These are phyloP conservation scores for Orthosia cruda DNA, from an alignment of 2,888 invertebrate genomes.

Conservation along the genomic window DNA sequence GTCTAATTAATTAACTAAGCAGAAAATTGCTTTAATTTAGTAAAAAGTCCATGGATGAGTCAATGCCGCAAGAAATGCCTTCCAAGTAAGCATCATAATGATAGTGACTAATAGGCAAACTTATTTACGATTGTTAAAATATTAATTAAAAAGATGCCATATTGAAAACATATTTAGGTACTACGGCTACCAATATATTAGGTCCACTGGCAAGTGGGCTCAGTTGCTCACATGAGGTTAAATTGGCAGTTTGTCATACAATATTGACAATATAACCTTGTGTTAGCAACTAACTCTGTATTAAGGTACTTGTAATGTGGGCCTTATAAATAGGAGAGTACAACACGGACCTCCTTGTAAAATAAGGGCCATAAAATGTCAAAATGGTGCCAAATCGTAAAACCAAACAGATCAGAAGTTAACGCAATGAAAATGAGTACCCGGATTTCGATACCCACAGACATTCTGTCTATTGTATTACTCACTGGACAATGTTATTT, in stretches of 20 bases:
- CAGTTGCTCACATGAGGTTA: no score
- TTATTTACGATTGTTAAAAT: no score
- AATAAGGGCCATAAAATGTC: background rate
- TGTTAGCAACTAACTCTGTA: no score
- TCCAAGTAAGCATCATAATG: background rate
- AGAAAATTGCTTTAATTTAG: background rate
- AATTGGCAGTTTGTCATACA: no score
- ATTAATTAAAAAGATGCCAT: no score
- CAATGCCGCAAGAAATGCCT: background rate
- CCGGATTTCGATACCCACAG: conserved; percentile 57
- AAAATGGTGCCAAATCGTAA: conserved; percentile 1
- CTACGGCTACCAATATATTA: no score
- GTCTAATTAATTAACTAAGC: background rate
- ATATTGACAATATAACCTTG: no score
- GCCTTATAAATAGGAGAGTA: no score
- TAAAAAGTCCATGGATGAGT: background rate
- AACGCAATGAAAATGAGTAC: conserved; percentile 24
- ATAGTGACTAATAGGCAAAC: no score
- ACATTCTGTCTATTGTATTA: conserved; percentile 51
- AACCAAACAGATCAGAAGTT: background rate
- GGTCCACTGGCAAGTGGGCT: no score
- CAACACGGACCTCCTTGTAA: background rate
- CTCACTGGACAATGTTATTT: conserved; percentile 26
- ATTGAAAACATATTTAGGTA: no score
- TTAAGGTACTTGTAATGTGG: no score